phyloP scores from a whole-genome alignment of 2,888 invertebrate species.

The Aspidiotus rigidus region DNA sequence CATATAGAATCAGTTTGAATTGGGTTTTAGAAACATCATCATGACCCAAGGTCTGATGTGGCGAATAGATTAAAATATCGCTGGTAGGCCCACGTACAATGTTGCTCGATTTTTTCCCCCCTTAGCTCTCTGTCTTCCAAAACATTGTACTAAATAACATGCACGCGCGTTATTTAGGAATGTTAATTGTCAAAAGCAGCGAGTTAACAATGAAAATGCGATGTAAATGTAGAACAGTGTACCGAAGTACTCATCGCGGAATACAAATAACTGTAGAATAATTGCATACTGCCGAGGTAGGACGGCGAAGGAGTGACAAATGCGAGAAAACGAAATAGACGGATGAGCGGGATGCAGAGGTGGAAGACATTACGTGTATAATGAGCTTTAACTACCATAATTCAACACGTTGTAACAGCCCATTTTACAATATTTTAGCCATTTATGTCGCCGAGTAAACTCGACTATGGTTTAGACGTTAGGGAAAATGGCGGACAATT shows the following conservation, averaged over 20 bases:
- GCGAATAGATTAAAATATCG: no score
- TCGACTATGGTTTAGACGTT: background rate
- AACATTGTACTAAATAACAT: no score
- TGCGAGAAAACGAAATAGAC: background rate
- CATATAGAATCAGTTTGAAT: no score
- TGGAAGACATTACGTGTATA: conserved; percentile 28
- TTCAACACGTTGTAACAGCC: conserved; percentile 30
- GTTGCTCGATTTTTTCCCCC: no score
- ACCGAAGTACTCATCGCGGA: conserved; percentile 28
- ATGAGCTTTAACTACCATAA: conserved; percentile 29
- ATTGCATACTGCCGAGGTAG: conserved; percentile 27
- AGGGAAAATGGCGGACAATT: conserved; percentile 23
- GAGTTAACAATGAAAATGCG: conserved; percentile 23
- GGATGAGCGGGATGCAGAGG: background rate
- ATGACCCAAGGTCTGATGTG: no score
- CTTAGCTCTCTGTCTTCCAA: no score
- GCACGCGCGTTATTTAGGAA: conserved; percentile 6
- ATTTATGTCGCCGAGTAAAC: conserved; percentile 18
- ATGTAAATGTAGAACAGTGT: conserved; percentile 9
- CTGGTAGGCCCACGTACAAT: no score
- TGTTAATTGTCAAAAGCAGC: conserved; percentile 21
- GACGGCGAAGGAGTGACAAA: conserved; percentile 2
- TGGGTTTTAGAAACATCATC: no score
- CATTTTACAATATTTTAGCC: conserved; percentile 28
- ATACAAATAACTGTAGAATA: conserved; percentile 29